These are phyloP conservation scores for Vespertilio murinus DNA, from an alignment of 2,797 vertebrate species.

Conservation along the genomic window DNA sequence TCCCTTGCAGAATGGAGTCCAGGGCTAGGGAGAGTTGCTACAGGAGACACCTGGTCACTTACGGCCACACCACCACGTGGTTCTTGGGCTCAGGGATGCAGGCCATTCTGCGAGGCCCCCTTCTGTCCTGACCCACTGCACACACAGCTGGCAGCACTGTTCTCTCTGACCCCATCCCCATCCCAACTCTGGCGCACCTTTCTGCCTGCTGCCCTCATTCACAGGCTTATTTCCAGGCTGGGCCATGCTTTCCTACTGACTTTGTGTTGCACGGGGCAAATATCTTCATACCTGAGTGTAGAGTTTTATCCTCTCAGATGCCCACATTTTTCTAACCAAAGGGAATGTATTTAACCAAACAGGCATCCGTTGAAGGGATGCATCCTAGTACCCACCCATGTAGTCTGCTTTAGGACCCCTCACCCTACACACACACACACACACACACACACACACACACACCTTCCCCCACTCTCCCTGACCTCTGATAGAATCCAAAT, in stretches of 20 bases:
- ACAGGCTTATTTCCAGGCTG: neutral
- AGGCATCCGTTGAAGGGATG: neutral
- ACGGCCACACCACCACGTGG: neutral
- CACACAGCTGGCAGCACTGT: rapidly evolving
- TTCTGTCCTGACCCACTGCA: neutral
- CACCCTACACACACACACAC: rapidly evolving
- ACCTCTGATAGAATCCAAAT: neutral
- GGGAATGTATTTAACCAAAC: neutral
- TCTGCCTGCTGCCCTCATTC: neutral
- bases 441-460: neutral
- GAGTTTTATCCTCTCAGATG: constrained; percentile 19
- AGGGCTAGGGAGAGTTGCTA: rapidly evolving
- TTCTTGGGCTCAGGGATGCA: neutral
- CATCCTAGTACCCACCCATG: neutral
- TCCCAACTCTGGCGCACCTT: neutral
- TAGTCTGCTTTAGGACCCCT: neutral
- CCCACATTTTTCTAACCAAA: constrained; percentile 42
- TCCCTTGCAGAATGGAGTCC: neutral
- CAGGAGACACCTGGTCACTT: no score
- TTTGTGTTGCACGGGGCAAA: neutral
- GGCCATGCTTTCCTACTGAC: neutral
- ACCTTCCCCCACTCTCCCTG: neutral
- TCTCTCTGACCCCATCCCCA: neutral
- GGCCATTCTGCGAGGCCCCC: rapidly evolving
- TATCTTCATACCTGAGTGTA: constrained; percentile 41